Conservation (phyloP, 1,140 invertebrate species). For the Tyrophagus putrescentiae region DNA sequence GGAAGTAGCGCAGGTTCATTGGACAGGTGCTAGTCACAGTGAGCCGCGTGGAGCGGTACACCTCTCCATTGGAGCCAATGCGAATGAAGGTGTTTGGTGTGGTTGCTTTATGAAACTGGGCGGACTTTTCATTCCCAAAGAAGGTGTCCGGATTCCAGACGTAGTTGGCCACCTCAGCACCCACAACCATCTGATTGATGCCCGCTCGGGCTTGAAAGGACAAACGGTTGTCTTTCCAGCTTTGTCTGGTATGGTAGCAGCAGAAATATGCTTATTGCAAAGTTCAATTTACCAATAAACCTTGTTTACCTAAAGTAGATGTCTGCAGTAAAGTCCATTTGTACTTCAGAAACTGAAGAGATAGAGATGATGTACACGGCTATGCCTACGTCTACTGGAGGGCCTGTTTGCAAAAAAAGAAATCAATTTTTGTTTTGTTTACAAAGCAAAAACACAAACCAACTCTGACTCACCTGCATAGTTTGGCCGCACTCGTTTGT, state of each 20-base stretch:
- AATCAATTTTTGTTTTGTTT: no score
- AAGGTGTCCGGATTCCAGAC: slow-evolving; percentile 95
- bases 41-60: slow-evolving; percentile 67
- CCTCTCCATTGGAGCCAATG: slow-evolving; percentile 84
- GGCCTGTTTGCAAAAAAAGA: slow-evolving; percentile 59
- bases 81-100: slow-evolving; percentile 92
- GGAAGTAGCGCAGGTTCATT: slow-evolving; percentile 35
- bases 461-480: slow-evolving; percentile 19
- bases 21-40: slow-evolving; percentile 34
- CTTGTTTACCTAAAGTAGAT: slow-evolving; percentile 91
- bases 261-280: no score
- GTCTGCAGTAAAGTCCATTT: slow-evolving; percentile 97
- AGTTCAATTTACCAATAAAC: no score
- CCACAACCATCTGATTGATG: slow-evolving; percentile 35
- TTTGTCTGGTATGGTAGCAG: no score
- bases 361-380: slow-evolving; percentile 96
- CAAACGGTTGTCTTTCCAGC: slow-evolving; percentile 74
- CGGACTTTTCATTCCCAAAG: slow-evolving; percentile 93
- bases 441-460: not conserved
- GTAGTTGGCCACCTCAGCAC: slow-evolving; percentile 64
- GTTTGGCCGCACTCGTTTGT: slow-evolving; percentile 17
- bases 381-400: slow-evolving; percentile 86
- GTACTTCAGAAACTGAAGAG: slow-evolving; percentile 94
- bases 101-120: slow-evolving; percentile 91
- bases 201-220: slow-evolving; percentile 34